Evolutionary conservation across 2,797 vertebrate species (phyloP).

Genomic region (Sebastes iracundus): DNA sequence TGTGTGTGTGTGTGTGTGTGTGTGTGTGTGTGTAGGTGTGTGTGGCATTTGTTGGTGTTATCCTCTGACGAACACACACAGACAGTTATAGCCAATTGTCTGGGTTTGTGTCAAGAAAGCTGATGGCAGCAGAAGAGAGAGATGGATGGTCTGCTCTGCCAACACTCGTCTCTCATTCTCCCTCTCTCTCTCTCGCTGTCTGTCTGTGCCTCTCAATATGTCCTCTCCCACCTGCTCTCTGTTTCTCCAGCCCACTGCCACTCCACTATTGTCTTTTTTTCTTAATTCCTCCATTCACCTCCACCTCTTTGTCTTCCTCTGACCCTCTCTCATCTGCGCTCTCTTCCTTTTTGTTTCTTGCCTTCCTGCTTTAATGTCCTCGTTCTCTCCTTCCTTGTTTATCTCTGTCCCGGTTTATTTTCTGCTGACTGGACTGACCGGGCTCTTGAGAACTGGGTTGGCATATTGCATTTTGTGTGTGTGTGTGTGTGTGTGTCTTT

Average conservation of each 20-base stretch:
- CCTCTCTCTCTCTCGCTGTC: conserved; percentile 12
- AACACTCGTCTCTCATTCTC: conserved; percentile 53
- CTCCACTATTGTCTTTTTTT: conserved; percentile 13
- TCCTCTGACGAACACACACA: conserved; percentile 56
- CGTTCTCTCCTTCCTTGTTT: conserved; percentile 8
- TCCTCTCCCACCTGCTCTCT: conserved; percentile 45
- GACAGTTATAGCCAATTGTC: conserved; percentile 62
- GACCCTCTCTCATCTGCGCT: background rate
- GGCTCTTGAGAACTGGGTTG: conserved; percentile 43
- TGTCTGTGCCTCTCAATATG: conserved; percentile 35
- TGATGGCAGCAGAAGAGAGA: conserved; percentile 64
- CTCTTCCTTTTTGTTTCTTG: background rate
- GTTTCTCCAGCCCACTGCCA: conserved; percentile 7
- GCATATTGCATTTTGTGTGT: conserved; percentile 6
- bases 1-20: background rate
- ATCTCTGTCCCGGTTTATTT: conserved; percentile 22
- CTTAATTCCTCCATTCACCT: conserved; percentile 4
- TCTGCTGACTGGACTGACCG: conserved; percentile 49
- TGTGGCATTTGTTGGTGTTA: conserved; percentile 55
- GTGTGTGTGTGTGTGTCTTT: background rate
- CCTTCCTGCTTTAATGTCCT: background rate
- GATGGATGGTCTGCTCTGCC: conserved; percentile 61
- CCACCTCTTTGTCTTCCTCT: background rate
- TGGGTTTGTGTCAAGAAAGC: conserved; percentile 67
- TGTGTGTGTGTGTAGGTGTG: background rate